phyloP scores from a whole-genome alignment of 2,113 vertebrate genomes.

The Rostratula benghalensis region DNA sequence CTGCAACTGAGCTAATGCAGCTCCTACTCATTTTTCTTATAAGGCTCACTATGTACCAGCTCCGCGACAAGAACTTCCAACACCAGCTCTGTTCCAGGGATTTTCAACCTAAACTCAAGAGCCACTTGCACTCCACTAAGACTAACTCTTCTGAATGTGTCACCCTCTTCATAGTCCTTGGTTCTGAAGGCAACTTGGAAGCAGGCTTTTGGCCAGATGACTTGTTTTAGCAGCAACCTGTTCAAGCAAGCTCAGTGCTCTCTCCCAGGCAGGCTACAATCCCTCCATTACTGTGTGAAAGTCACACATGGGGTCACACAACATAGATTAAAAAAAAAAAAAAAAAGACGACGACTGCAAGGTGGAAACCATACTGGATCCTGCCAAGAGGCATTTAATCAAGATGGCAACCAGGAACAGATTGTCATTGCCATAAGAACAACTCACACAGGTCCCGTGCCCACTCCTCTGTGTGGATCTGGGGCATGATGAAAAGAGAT shows the following conservation, averaged over 20 bases:
- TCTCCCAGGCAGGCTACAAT: background rate
- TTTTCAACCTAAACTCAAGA: background rate
- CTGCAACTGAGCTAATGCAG: background rate
- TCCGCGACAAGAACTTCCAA: background rate
- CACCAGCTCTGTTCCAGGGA: background rate
- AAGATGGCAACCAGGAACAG: background rate
- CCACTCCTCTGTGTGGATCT: background rate
- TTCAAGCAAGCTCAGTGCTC: background rate
- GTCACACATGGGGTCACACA: rapidly evolving
- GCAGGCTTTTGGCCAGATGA: background rate
- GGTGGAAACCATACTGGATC: background rate
- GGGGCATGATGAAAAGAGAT: background rate
- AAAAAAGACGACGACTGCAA: background rate
- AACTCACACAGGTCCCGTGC: background rate
- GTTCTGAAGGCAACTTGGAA: background rate
- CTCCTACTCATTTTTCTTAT: background rate
- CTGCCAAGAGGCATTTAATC: background rate
- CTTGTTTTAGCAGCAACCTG: background rate
- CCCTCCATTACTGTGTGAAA: background rate
- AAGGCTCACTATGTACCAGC: background rate
- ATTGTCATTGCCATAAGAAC: background rate
- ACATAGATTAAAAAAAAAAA: background rate
- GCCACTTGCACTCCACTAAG: background rate
- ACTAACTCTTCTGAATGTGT: background rate
- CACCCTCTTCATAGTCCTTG: background rate